Base-by-base conservation (phyloP, 1,140 invertebrate genomes). In the Belonocnema kinseyi region DNA sequence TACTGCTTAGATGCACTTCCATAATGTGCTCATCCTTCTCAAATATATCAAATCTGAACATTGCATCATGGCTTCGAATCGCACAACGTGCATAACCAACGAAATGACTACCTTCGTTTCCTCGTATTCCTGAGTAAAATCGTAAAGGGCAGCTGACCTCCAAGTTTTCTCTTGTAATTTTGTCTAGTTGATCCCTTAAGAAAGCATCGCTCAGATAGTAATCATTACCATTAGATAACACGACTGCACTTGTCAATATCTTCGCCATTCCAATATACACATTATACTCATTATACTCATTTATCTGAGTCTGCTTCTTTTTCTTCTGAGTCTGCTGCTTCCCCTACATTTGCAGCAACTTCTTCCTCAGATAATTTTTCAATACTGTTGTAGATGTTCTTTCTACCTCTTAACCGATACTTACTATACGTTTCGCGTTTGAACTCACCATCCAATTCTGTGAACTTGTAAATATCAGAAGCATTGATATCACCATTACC, bases 111-210 rank as follows among this genome's bases (percentile, higher is more conserved):
- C 61, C 13, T 54, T 17, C 5, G 46, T 79, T 79, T 0, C 8
- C 7, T 51, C 73, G 14, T 54, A 71, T 56, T 50, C 14, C 21
- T 16, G 7, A 70, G n/a, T 75, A 75, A 75, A 78, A 75, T 10
- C 70, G 52, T 54, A 77, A 40, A 4, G 13, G 13, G 26, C 75
- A 77, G 0, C 12, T 61, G 10, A 19, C 13, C 11, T 61, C 17
- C 11, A 26, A 61, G 26, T 11, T 19, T 10, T 61, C 56, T 26
- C 14, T 61, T 33, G 19, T 61, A 1, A 61, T 13, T 61, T 14
- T 61, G 8, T 61, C 2, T 0, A 61, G 17, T 33, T 61, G 10
- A 11, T 26, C 3, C 26, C 56, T 8, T 12, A 26, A 0, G 14
- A 61, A 61, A 21, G 17, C 13, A 5, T 61, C 56, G 26, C 14